Evolutionary conservation across 2,888 invertebrate species (phyloP), one percentile per base, ranked within the genome.

Genomic region (Drosophila anceps): DNA sequence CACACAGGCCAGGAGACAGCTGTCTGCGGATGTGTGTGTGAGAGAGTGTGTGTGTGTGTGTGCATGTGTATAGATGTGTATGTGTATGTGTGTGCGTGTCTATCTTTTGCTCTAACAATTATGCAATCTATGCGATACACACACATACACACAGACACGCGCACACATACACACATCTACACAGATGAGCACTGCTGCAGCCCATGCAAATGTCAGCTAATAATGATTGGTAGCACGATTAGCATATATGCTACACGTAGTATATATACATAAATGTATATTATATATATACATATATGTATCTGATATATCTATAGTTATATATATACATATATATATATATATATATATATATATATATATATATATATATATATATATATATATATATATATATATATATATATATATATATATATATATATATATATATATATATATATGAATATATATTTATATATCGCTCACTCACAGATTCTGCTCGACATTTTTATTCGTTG

Each of bases 401-500:
- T 46, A 54, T 46, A 61, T 41, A 18, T 43, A 35, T 20, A 31
- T 54, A 55, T 64, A 41, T 46, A 54, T 46, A 61, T 41, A 18
- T 37, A 39, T 64, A 59, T 50, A 57, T 54, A 24, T 13, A 18
- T 33, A 31, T 33, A 61, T 53, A 69, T 55, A 51, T 55, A 43
- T 41, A 44, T 48, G 27, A 29, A n/a, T 60, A 6, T 29, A 13
- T 53, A 12, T 46, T 18, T 29, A 29, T 58, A 37, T 59, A 50
- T 15, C 55, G 31, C 39, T 48, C 82, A 81, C 84, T 85, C 84
- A 86, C 86, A 82, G 67, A 76, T 82, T 84, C 61, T 76, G 73
- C 69, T 82, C 82, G 87, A 84, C 85, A 86, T 86, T 85, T 87
- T 75, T 75, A 53, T 83, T 82, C 76, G 80, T 70, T 71, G 60